Base-by-base conservation (phyloP, 2,888 invertebrate genomes). In the Hartigia nigra region DNA sequence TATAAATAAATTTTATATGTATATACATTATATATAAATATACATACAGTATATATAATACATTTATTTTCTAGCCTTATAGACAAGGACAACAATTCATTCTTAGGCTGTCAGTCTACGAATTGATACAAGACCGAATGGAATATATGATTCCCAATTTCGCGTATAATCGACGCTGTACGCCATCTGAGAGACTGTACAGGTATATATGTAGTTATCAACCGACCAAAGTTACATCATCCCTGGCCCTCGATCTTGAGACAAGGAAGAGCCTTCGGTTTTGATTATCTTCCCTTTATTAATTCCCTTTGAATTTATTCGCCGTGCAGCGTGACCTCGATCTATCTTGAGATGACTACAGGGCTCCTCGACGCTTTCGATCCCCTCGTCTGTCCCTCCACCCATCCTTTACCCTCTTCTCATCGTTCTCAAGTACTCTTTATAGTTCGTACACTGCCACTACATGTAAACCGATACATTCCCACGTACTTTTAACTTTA, bases 121-220 rank as follows among this genome's bases (percentile, higher is more conserved):
- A 83, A 84, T 83, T 84, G 83, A 79, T 79, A 80, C 79, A 74
- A 70, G 76, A 76, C 32, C 77, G 78, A 83, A 84, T 81, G 82
- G 82, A 84, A 84, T 84, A 82, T 82, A 84, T 81, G 80, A 83
- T 84, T 83, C 84, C 82, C 84, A 83, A 84, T 84, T 84, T 74
- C 78, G 77, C 80, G 79, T 77, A 79, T 78, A 83, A 83, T 77
- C 78, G 79, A 31, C 74, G 23, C 55, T 55, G 9, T 55, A 55
- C 23, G 23, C 2, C 2, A 23, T 23, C 23, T 55, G 55, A 9
- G 23, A 55, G 2, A 55, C 0, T 55, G 23, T 32, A 34, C n/a
- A 72, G 0, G 11, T 2, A 3, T 32, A 9, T 14, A 72, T 32
- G 5, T 32, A 55, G 5, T 55, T 55, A 55, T 55, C 5, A 55